phyloP scores from a whole-genome alignment of 2,888 invertebrate species.

The Lumbricus terrestris region DNA sequence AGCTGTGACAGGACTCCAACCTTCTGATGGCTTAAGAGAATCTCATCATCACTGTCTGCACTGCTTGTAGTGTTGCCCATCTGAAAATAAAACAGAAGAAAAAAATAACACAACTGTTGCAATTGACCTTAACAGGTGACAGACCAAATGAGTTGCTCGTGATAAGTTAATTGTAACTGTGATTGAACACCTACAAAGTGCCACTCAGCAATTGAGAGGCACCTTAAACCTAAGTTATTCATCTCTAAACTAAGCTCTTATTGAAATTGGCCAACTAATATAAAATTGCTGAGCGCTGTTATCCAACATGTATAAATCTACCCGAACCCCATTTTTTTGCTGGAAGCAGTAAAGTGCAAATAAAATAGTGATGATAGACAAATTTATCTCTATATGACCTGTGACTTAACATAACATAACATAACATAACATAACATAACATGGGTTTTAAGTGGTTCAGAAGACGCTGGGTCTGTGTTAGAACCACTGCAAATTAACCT shows the following conservation, averaged over 20 bases:
- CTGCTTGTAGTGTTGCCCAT: constrained; percentile 40
- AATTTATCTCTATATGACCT: neutral
- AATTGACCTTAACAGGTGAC: neutral
- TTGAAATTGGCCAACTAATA: neutral
- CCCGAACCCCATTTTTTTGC: no score
- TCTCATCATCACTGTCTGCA: constrained; percentile 50
- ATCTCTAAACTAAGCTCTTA: neutral
- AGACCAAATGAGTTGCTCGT: neutral
- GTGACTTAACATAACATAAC: no score
- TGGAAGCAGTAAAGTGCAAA: no score
- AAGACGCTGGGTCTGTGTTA: no score
- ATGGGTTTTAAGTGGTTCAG: no score
- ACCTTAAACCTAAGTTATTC: neutral
- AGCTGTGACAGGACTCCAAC: neutral
- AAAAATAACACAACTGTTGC: neutral
- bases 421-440: no score
- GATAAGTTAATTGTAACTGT: neutral
- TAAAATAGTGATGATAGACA: neutral
- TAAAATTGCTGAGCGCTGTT: neutral
- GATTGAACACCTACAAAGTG: no score
- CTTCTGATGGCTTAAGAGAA: constrained; percentile 34
- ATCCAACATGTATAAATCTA: no score
- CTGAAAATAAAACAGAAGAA: neutral
- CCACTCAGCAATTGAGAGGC: neutral
- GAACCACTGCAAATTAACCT: no score